Evolutionary conservation across 2,797 vertebrate genomes (phyloP).

Genomic region (Gallinago solitaria): DNA sequence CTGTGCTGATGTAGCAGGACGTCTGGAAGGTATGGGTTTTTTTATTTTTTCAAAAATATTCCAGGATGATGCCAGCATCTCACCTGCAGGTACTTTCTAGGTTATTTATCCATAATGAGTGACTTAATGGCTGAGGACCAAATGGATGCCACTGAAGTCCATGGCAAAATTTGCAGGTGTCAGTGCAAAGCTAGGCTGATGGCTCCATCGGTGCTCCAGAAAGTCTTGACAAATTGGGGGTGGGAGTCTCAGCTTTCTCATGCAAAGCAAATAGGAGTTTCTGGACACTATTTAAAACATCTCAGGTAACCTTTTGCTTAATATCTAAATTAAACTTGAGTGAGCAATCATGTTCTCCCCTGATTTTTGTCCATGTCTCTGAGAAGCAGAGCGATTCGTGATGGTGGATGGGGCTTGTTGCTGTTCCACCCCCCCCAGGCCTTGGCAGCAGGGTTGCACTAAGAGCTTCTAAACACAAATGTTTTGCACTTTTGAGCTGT

Average conservation of each 20-base stretch:
- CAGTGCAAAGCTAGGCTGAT: not conserved
- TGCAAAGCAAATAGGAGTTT: not conserved
- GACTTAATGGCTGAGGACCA: not conserved
- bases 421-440: rapidly evolving
- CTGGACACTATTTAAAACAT: not conserved
- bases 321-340: no score
- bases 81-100: not conserved
- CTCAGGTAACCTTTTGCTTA: not conserved
- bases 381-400: not conserved
- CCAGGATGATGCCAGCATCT: not conserved
- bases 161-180: not conserved
- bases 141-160: not conserved
- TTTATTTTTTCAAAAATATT: not conserved
- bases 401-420: rapidly evolving
- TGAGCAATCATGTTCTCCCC: no score
- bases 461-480: not conserved
- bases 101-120: not conserved
- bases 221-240: not conserved
- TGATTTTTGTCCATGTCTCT: not conserved
- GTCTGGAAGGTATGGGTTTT: not conserved
- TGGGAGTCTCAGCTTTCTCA: not conserved
- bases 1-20: not conserved
- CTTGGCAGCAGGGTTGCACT: not conserved
- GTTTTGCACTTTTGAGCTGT: not conserved
- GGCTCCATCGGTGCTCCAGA: not conserved